Base-by-base conservation (phyloP, 2,113 vertebrate species). In the Cisticola juncidis region DNA sequence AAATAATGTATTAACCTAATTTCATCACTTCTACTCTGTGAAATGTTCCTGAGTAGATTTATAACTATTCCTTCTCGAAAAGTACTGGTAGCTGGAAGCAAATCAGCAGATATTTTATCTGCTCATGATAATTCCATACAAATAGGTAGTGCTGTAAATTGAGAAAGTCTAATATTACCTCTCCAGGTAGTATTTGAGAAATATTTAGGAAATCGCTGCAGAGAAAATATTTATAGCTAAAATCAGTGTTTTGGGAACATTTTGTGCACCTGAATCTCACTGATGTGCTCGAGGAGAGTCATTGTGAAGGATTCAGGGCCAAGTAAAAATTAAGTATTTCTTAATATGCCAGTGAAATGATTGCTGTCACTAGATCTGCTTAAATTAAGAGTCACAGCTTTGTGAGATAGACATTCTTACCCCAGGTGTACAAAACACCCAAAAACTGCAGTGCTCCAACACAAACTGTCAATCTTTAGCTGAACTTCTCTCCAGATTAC, bases 1-100 rank as follows among this genome's bases (percentile, higher is more conserved):
- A 91, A 95, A 92, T 94, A 81, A 94, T 86, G 64, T 14, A 95
- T 92, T 95, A 71, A 90, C 64, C 56, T 56, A 62, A 92, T 95
- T 88, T 93, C 58, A 36, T 29, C 38, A 9, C 76, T 95, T 90
- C 47, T 44, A 12, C 71, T 62, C 71, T 51, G 38, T 47, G 62
- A 81, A 92, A 60, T 21, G 38, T 23, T 91, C 79, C 79, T 78
- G 68, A 54, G 33, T 47, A 82, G 71, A 73, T 80, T 64, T 73
- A 19, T 45, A 50, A 60, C 58, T 56, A 11, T 29, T 88, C 47
- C 57, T 87, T 47, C 47, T 29, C 8, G 5, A 77, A 47, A 83
- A n/a, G 33, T 40, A 9, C 12, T 25, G 64, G 33, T 81, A 58
- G 62, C 81, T 78, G 85, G 53, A 70, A 93, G 45, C 21, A 78